A percentile compares a stretch with the other conserved stretches of the same genome.
phyloP scores from a whole-genome alignment of 2,113 vertebrate species.

The Trochalopteron elliotii region DNA sequence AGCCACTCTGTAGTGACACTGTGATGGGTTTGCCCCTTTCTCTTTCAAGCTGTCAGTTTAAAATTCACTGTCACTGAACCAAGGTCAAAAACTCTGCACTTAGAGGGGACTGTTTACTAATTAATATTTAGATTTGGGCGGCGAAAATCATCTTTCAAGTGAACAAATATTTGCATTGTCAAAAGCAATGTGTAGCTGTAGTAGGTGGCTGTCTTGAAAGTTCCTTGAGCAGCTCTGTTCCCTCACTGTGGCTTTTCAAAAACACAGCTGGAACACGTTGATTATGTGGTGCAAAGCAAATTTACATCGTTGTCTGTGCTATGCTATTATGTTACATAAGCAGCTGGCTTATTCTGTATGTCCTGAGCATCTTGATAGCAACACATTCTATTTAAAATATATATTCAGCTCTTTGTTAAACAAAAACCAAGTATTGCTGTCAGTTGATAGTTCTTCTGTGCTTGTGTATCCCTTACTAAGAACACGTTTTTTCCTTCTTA shows the following conservation, averaged over 20 bases:
- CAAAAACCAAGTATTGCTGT: background rate
- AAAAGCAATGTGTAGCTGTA: background rate
- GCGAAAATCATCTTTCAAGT: background rate
- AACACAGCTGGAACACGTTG: background rate
- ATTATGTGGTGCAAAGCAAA: background rate
- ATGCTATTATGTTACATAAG: background rate
- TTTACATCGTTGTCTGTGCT: background rate
- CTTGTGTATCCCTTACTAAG: background rate
- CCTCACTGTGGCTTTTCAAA: background rate
- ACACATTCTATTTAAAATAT: background rate
- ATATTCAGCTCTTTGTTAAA: background rate
- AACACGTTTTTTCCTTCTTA: background rate
- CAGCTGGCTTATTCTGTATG: background rate
- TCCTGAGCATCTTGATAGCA: background rate
- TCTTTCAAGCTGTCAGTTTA: background rate
- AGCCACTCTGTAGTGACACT: fast-evolving
- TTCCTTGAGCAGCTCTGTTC: background rate
- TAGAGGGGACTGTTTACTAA: background rate
- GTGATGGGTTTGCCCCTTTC: background rate
- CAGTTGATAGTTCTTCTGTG: background rate
- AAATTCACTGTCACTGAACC: background rate
- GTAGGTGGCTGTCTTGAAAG: background rate
- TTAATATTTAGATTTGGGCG: background rate
- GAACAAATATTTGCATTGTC: background rate
- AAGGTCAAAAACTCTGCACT: background rate